These are phyloP conservation scores for Cathartes aura DNA, from an alignment of 2,113 vertebrate genomes.

Conservation along the genomic window DNA sequence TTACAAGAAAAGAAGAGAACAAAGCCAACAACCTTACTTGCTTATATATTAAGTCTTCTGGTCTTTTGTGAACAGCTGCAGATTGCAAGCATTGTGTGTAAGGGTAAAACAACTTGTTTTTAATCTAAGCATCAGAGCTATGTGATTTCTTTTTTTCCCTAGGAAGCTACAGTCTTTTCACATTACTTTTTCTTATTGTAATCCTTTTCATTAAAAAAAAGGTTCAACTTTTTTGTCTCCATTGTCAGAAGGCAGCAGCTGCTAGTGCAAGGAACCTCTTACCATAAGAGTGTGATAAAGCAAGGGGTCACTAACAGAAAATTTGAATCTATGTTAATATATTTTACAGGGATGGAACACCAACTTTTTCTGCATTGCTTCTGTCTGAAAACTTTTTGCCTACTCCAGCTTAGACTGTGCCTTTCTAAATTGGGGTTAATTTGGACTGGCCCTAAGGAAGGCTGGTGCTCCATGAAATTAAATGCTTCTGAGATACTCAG, in stretches of 20 bases:
- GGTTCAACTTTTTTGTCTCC: neutral
- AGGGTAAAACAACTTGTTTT: constrained; percentile 21
- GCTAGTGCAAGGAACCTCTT: neutral
- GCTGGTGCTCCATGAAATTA: neutral
- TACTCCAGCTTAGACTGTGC: neutral
- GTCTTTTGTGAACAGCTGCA: constrained; percentile 52
- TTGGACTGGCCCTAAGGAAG: neutral
- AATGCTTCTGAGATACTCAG: neutral
- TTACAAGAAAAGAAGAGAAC: constrained; percentile 18
- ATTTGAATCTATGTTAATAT: neutral
- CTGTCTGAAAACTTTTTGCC: neutral
- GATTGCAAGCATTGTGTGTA: neutral
- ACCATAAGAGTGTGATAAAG: neutral
- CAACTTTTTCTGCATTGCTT: neutral
- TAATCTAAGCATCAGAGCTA: constrained; percentile 33
- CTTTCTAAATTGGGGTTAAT: neutral
- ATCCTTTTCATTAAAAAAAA: neutral
- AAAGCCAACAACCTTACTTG: constrained; percentile 18
- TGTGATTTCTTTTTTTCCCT: neutral
- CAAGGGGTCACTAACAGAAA: neutral
- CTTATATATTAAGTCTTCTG: neutral
- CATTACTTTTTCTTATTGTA: neutral
- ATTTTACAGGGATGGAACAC: neutral
- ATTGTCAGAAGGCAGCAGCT: neutral
- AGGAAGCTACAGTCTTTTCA: neutral